Conservation (phyloP, 2,797 vertebrate genomes). For the Saxicola maurus region DNA sequence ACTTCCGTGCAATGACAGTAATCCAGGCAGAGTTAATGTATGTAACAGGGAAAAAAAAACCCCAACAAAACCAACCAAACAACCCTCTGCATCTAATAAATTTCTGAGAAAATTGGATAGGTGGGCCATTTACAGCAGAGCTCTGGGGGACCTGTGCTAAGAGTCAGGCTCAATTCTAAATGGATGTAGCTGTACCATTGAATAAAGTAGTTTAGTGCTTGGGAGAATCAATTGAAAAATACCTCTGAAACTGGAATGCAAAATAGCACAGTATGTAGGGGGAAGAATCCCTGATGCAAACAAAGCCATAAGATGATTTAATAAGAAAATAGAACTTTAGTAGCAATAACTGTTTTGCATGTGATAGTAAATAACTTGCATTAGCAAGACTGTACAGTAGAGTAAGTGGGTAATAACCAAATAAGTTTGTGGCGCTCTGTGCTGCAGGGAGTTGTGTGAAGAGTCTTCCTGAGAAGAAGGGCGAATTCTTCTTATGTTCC, state of each 20-base stretch:
- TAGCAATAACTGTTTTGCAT: conserved; percentile 96
- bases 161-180: conserved; percentile 30
- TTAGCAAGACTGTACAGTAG: conserved; percentile 69
- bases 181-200: conserved; percentile 57
- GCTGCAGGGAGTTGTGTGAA: conserved; percentile 50
- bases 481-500: conserved; percentile 29
- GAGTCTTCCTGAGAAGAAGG: conserved; percentile 45
- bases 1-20: conserved; percentile 12
- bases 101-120: conserved; percentile 1
- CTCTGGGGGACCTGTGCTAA: conserved; percentile 38
- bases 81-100: neutral
- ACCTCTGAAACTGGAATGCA: conserved; percentile 85
- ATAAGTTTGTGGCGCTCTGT: conserved; percentile 68
- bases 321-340: conserved; percentile 85
- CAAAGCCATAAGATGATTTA: conserved; percentile 89
- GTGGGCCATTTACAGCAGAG: conserved; percentile 55
- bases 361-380: conserved; percentile 80
- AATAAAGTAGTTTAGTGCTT: conserved; percentile 64
- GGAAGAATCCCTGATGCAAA: conserved; percentile 76
- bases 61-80: neutral
- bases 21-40: neutral
- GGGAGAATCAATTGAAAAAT: conserved; percentile 75
- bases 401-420: conserved; percentile 70
- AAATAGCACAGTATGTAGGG: conserved; percentile 81
- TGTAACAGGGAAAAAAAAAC: neutral